A percentile compares a stretch with the other conserved stretches of the same genome.
These are phyloP conservation scores for Typhlichthys subterraneus DNA, from an alignment of 2,797 vertebrate species.

Conservation along the genomic window DNA sequence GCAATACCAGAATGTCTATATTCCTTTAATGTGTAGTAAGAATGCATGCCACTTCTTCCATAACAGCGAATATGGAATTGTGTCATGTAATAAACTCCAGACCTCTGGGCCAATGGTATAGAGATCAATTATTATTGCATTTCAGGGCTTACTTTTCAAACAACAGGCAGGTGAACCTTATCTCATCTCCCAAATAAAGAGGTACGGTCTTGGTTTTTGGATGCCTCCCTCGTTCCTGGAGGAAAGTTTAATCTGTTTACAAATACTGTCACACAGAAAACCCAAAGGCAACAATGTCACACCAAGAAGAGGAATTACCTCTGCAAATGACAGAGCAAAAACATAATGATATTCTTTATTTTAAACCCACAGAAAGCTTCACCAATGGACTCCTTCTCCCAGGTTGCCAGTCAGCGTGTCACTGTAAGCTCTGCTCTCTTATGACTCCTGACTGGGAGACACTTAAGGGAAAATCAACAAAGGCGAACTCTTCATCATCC, in stretches of 20 bases:
- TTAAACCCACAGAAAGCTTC: slow-evolving; percentile 72
- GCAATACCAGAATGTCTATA: too few relatives aligned
- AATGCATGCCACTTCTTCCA: background rate
- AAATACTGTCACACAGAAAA: slow-evolving; percentile 58
- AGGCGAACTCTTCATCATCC: slow-evolving; percentile 89
- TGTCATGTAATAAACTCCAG: slow-evolving; percentile 4
- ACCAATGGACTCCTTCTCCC: slow-evolving; percentile 72
- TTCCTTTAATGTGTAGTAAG: too few relatives aligned
- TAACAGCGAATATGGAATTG: slow-evolving; percentile 4
- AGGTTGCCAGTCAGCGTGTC: slow-evolving; percentile 84
- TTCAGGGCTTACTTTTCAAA: slow-evolving; percentile 13
- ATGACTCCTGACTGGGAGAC: slow-evolving; percentile 80
- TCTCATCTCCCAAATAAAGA: slow-evolving; percentile 20
- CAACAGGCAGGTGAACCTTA: slow-evolving; percentile 20
- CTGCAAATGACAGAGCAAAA: slow-evolving; percentile 70
- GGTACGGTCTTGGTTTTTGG: slow-evolving; percentile 32
- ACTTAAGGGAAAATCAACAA: slow-evolving; percentile 79
- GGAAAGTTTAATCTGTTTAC: slow-evolving; percentile 65
- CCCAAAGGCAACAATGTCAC: slow-evolving; percentile 59
- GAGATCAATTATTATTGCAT: slow-evolving; percentile 29
- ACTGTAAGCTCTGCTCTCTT: slow-evolving; percentile 80
- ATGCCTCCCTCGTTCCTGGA: slow-evolving; percentile 45
- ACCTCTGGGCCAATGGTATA: slow-evolving; percentile 25
- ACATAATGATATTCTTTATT: slow-evolving; percentile 74
- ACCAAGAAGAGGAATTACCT: slow-evolving; percentile 50